Evolutionary conservation across 2,797 vertebrate species (phyloP).

Genomic region (Trematomus bernacchii): DNA sequence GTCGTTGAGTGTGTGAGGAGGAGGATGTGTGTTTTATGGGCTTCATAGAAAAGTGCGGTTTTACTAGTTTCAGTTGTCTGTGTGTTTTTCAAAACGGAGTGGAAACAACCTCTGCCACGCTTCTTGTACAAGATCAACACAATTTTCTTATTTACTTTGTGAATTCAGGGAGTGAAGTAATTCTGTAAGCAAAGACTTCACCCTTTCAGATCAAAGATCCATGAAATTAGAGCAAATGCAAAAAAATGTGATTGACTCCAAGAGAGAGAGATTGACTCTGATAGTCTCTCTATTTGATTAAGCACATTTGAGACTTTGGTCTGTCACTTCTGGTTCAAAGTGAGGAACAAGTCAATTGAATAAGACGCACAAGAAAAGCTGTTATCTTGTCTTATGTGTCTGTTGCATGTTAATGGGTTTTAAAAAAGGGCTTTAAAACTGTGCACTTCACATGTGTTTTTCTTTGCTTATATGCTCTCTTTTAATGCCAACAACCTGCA

Average conservation of each 20-base stretch:
- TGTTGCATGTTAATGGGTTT: too few relatives aligned
- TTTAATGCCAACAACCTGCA: too few relatives aligned
- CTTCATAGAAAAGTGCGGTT: background rate
- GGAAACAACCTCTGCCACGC: background rate
- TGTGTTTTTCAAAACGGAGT: background rate
- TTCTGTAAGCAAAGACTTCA: background rate
- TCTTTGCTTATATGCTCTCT: too few relatives aligned
- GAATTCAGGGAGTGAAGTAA: background rate
- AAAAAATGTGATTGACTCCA: slow-evolving; percentile 9
- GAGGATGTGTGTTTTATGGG: too few relatives aligned
- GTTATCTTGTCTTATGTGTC: too few relatives aligned
- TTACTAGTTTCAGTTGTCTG: background rate
- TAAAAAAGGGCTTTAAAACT: too few relatives aligned
- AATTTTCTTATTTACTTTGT: slow-evolving; percentile 20
- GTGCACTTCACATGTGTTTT: too few relatives aligned
- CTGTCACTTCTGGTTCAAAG: background rate
- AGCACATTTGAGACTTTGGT: background rate
- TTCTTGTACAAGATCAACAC: background rate
- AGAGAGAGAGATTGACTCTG: background rate
- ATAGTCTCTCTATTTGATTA: background rate
- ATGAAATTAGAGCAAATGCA: slow-evolving; percentile 16
- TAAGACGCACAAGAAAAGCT: too few relatives aligned
- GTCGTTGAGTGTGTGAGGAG: too few relatives aligned
- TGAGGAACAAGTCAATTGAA: too few relatives aligned
- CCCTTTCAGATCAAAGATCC: background rate